A percentile compares a stretch with the other conserved stretches of the same genome.
These are phyloP conservation scores for Catagonus wagneri DNA, from an alignment of 2,113 vertebrate species.

Conservation along the genomic window DNA sequence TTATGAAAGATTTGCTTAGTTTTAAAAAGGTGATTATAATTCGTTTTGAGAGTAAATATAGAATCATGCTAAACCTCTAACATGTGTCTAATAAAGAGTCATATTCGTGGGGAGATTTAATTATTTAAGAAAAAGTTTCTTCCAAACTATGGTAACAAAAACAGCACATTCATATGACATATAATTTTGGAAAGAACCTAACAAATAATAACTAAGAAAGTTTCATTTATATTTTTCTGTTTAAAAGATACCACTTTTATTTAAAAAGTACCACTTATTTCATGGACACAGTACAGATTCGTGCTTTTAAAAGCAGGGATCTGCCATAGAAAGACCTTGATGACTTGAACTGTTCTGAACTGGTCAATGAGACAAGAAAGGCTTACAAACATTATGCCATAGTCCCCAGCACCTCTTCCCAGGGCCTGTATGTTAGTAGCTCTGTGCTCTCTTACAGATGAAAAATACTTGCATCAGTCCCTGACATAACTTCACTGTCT, in stretches of 20 bases:
- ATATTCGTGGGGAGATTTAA: background rate
- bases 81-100: background rate
- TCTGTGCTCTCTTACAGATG: background rate
- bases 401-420: background rate
- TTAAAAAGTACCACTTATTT: background rate
- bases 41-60: background rate
- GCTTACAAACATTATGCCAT: background rate
- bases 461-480: slow-evolving; percentile 49
- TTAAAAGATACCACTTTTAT: background rate
- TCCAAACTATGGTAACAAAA: slow-evolving; percentile 30
- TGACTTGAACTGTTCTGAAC: background rate
- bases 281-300: background rate
- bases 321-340: background rate
- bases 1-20: background rate
- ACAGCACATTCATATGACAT: background rate
- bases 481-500: slow-evolving; percentile 27
- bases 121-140: background rate
- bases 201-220: background rate
- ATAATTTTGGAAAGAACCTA: background rate
- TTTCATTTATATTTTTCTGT: background rate
- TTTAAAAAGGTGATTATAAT: background rate
- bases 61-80: background rate
- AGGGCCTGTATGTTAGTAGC: background rate
- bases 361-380: background rate
- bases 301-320: background rate